Conservation (phyloP, 2,888 invertebrate genomes). For the Dicycla oo region DNA sequence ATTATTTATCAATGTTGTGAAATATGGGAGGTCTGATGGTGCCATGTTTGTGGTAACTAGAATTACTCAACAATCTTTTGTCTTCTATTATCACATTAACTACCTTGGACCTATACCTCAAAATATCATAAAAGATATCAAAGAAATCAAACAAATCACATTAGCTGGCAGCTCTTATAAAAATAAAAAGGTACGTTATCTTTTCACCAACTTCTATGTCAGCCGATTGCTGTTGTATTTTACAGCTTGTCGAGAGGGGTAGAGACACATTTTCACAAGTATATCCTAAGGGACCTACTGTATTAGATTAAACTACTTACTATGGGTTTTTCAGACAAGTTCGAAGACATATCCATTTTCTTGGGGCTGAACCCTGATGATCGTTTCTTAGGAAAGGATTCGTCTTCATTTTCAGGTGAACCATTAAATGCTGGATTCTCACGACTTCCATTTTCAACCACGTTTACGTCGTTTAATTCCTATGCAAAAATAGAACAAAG, state of each 20-base stretch:
- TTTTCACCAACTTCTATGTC: neutral
- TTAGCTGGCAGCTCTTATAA: neutral
- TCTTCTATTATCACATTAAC: neutral
- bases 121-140: neutral
- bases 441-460: slow-evolving; percentile 64
- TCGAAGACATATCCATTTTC: slow-evolving; percentile 27
- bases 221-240: neutral
- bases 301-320: slow-evolving; percentile 48
- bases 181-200: neutral
- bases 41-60: neutral
- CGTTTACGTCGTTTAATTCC: slow-evolving; percentile 64
- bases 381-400: slow-evolving; percentile 32
- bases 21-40: slow-evolving; percentile 10
- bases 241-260: neutral
- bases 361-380: slow-evolving; percentile 22
- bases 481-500: slow-evolving; percentile 27
- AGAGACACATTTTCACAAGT: neutral
- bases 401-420: slow-evolving; percentile 65
- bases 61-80: slow-evolving; percentile 10
- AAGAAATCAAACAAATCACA: neutral
- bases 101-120: neutral
- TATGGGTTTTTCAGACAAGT: slow-evolving; percentile 27
- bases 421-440: slow-evolving; percentile 69
- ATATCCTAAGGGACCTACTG: neutral
- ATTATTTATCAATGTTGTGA: slow-evolving; percentile 32